These are phyloP conservation scores for Aplocera efformata DNA, from an alignment of 2,888 invertebrate genomes.

Conservation along the genomic window DNA sequence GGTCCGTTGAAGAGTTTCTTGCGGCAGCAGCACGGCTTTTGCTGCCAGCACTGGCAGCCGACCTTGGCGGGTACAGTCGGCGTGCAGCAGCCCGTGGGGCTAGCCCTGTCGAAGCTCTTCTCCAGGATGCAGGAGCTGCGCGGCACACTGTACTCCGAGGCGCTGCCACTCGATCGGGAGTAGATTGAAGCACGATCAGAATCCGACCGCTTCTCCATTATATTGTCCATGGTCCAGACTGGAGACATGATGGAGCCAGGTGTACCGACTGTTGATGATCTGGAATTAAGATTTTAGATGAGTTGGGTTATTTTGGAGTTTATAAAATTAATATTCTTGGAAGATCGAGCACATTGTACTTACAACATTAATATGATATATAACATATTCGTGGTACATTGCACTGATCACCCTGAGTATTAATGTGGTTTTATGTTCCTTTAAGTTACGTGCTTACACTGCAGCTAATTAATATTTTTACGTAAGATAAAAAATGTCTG, in stretches of 20 bases:
- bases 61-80: constrained; percentile 82
- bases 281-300: constrained; percentile 44
- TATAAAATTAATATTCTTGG: no score
- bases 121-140: constrained; percentile 64
- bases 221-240: constrained; percentile 80
- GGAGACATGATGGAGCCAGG: constrained; percentile 77
- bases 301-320: background rate
- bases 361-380: no score
- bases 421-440: no score
- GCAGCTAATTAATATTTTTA: no score
- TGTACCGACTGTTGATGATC: constrained; percentile 81
- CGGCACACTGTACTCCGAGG: constrained; percentile 83
- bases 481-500: no score
- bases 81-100: constrained; percentile 68
- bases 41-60: constrained; percentile 71
- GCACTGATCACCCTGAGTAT: no score
- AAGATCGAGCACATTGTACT: no score
- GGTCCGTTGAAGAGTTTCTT: constrained; percentile 77
- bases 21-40: constrained; percentile 61
- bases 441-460: no score
- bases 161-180: constrained; percentile 83
- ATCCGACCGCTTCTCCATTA: constrained; percentile 69
- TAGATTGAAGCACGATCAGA: constrained; percentile 84
- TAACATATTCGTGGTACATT: no score
- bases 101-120: constrained; percentile 74